Base-by-base conservation (phyloP, 2,888 invertebrate species). In the Sclerodermus sp. region DNA sequence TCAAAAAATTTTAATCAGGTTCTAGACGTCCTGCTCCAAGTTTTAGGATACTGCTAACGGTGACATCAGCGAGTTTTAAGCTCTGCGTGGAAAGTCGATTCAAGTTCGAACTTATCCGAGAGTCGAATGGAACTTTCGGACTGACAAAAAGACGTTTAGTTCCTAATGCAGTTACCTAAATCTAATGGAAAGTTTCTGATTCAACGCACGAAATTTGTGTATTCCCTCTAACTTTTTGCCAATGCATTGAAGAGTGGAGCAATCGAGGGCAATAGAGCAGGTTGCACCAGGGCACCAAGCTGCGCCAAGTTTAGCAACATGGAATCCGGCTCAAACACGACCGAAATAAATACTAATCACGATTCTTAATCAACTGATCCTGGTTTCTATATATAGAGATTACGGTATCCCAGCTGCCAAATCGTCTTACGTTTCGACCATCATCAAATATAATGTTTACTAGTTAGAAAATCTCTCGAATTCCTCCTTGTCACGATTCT, bases 261-360 rank as follows among this genome's bases (percentile, higher is more conserved):
- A 70, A 76, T 74, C 63, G 74, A 68, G 74, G 76, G 73, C 74
- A 76, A 76, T 76, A 70, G 76, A 76, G 73, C 71, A 74, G 67
- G 71, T 74, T 76, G 71, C 66, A 67, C 60, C 62, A 61, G 58
- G 60, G 59, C 54, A 59, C 57, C 58, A 60, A 53, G 58, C 58
- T 58, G 64, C 60, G 73, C 74, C 74, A 75, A 76, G 64, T 76
- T 73, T 74, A 72, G 68, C 68, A 40, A 49, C 55, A 53, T 47
- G 70, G 67, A 71, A 74, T 74, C 61, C 68, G 66, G 66, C 66
- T 68, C 72, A 74, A 73, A 71, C 70, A 71, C 64, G 67, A 73
- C 72, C 65, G 60, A 76, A 73, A 76, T 76, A 75, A 76, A 74
- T 73, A 60, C 70, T 74, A 74, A 76, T 76, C 69, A 67, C 65